A percentile compares a stretch with the other conserved stretches of the same genome.
Conservation (phyloP, 2,888 invertebrate species). For the Neoscelio sp. region DNA sequence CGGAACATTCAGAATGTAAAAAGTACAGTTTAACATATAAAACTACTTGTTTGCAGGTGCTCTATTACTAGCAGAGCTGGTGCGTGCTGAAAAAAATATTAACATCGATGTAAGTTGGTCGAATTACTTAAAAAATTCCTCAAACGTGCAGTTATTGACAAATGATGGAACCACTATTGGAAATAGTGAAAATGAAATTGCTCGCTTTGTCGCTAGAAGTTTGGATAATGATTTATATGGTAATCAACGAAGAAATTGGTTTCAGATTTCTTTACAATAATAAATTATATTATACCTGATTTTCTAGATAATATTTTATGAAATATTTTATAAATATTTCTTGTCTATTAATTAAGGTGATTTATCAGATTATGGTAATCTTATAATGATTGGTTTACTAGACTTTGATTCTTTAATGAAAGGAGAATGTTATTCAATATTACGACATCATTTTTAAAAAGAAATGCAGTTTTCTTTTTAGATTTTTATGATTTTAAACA, state of each 20-base stretch:
- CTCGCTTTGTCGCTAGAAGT: slow-evolving; percentile 78
- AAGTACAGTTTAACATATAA: background rate
- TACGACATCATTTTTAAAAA: too few species aligned
- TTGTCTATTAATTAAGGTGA: too few species aligned
- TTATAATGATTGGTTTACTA: too few species aligned
- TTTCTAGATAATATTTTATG: background rate
- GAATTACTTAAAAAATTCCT: slow-evolving; percentile 71
- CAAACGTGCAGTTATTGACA: slow-evolving; percentile 71
- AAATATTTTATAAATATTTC: background rate
- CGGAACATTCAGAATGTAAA: background rate
- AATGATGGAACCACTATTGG: slow-evolving; percentile 72
- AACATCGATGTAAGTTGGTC: slow-evolving; percentile 73
- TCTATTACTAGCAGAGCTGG: slow-evolving; percentile 74
- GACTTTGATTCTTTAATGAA: too few species aligned
- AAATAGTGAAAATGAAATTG: slow-evolving; percentile 74
- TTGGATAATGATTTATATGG: slow-evolving; percentile 76
- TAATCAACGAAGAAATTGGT: too few species aligned
- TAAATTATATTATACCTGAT: slow-evolving; percentile 2
- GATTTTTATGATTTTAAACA: too few species aligned
- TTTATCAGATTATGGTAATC: too few species aligned
- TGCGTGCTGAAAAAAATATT: slow-evolving; percentile 70
- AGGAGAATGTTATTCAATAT: too few species aligned
- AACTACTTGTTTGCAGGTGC: slow-evolving; percentile 74
- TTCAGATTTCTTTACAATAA: slow-evolving; percentile 7
- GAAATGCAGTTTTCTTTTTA: too few species aligned